A percentile compares a stretch with the other conserved stretches of the same genome.
phyloP scores from a whole-genome alignment of 2,888 invertebrate genomes.

The Alcis repandata region DNA sequence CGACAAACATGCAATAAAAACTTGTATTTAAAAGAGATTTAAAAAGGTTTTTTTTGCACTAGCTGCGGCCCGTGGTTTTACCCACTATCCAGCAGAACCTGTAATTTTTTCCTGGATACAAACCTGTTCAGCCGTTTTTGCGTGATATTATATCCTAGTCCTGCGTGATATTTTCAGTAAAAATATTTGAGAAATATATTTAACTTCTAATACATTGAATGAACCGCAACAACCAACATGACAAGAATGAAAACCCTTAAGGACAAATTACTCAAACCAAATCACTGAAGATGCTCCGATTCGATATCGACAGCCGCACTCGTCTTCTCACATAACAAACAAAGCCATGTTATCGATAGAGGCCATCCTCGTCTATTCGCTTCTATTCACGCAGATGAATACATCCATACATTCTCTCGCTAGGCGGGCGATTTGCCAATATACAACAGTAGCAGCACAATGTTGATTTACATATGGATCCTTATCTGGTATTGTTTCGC shows the following conservation, averaged over 20 bases:
- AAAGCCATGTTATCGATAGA: constrained; percentile 34
- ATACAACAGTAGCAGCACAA: constrained; percentile 47
- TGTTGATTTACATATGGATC: constrained; percentile 60
- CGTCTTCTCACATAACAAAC: constrained; percentile 25
- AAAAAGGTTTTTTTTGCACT: too few species aligned
- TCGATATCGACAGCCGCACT: constrained; percentile 34
- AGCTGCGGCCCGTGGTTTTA: too few species aligned
- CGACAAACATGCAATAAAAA: too few species aligned
- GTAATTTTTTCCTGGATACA: too few species aligned
- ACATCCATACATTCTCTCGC: constrained; percentile 30
- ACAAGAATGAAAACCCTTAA: constrained; percentile 29
- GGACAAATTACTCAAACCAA: constrained; percentile 33
- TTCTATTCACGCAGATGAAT: constrained; percentile 34
- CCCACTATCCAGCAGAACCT: too few species aligned
- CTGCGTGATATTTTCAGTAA: background rate
- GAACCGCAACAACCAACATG: too few species aligned
- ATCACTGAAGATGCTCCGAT: constrained; percentile 30
- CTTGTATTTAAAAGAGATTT: too few species aligned
- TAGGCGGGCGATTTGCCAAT: constrained; percentile 49
- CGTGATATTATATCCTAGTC: too few species aligned
- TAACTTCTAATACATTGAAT: too few species aligned
- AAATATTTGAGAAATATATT: background rate
- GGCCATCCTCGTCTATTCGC: constrained; percentile 36
- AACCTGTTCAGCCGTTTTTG: too few species aligned
- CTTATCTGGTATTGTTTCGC: constrained; percentile 61